Evolutionary conservation across 2,797 vertebrate genomes (phyloP), one percentile per base, ranked within the genome.

Genomic region (Acanthurus lineatus): DNA sequence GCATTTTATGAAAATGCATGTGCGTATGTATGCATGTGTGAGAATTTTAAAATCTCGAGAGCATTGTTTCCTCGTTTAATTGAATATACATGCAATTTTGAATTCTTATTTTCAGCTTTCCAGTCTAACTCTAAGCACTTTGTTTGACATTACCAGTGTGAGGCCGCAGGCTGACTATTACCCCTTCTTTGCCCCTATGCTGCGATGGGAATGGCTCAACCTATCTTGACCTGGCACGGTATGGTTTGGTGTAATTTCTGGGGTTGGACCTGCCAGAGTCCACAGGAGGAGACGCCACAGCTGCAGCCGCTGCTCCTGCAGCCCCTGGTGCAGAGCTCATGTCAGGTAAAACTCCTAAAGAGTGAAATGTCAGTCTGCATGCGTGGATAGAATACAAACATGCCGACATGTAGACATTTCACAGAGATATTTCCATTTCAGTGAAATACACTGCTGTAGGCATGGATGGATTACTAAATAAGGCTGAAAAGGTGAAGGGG

Each of bases 291-390:
- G 97, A 98, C 28, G 83, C 96, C 83, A 94, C 96, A 83, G 95
- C 95, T 86, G 93, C 96, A 73, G 89, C 96, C 85, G 93, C 96
- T 76, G 87, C 95, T 77, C 95, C 92, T 19, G 80, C 96, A 77
- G 96, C 95, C 87, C 95, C 93, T 2, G 90, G 96, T 83, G 96
- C 97, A 86, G 97, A 99, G 89, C 96, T 99, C 84, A 96, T 99
- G 95, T 96, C 97, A 95, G 98, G 98, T 99, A 97, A 95, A 49
- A 71, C 70, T 86, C 69, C 65, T 82, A 1, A 52, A 25, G 67
- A 81, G 6, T 65, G 8, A 59, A 38, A 5, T 19, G 20, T 47
- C 32, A 32, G 19, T n/a, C 51, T 80, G 77, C 77, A 89, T 73
- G 73, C 10, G 5, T n/a, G 38, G 40, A 76, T 56, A 20, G 40